Evolutionary conservation across 35 echinoderm and acorn worm genomes (phyloP).

Genomic region (Apostichopus parvimensis): DNA sequence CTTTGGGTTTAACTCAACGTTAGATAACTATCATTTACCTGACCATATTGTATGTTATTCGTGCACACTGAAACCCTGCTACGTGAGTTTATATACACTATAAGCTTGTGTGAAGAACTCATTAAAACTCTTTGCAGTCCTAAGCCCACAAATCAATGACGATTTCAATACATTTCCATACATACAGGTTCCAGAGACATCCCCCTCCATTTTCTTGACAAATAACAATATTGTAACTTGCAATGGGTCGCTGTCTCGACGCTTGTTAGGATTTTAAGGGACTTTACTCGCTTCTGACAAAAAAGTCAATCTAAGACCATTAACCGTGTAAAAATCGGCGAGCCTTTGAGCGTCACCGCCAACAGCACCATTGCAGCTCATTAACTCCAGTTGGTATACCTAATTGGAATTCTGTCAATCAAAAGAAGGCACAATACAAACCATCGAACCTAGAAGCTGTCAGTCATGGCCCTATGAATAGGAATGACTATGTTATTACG

Average conservation of each 20-base stretch:
- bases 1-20: too few species aligned
- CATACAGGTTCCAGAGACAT: neutral
- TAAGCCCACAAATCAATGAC: neutral
- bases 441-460: slow-evolving; percentile 12
- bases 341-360: slow-evolving; percentile 38
- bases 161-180: neutral
- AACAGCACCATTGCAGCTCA: slow-evolving; percentile 31
- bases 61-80: too few species aligned
- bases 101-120: neutral
- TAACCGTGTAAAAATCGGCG: slow-evolving; percentile 44
- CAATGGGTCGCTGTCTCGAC: slow-evolving; percentile 1
- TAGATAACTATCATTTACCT: too few species aligned
- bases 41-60: too few species aligned
- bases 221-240: slow-evolving; percentile 44
- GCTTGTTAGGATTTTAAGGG: slow-evolving; percentile 19
- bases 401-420: slow-evolving; percentile 52
- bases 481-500: slow-evolving; percentile 38
- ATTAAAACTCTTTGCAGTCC: neutral
- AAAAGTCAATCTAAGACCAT: slow-evolving; percentile 28
- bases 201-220: slow-evolving; percentile 17
- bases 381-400: slow-evolving; percentile 49
- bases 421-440: neutral
- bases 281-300: neutral
- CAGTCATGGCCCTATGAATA: slow-evolving; percentile 37
- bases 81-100: neutral